Base-by-base conservation (phyloP, 1,140 invertebrate genomes). In the Ceratosolen fusciceps region DNA sequence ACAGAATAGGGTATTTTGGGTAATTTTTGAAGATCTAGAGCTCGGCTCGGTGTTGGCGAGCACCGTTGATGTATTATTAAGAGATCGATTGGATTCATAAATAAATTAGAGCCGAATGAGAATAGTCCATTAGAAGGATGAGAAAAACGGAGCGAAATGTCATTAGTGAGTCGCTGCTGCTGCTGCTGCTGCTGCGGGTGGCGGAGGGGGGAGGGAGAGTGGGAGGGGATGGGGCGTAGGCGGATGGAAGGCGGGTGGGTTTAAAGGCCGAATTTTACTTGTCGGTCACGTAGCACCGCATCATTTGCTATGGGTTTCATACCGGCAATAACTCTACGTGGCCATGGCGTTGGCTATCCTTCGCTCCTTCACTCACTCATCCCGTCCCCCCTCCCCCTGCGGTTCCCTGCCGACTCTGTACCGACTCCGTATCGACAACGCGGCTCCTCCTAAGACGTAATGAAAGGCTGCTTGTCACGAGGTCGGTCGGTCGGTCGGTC, bases 301-400 rank as follows among this genome's bases (percentile, higher is more conserved):
- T 90, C 89, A 90, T 89, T 90, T 90, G 87, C 88, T 87, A 89
- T 90, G 88, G 87, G 87, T 89, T 89, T 89, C 87, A 89, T 90
- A 89, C 86, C 84, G 84, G 87, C 87, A 86, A 90, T 89, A 90
- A 90, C 85, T 89, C 87, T 84, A 74, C 74, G 62, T 84, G 85
- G 83, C 85, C 86, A 86, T 84, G 87, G 83, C 84, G 74, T 71
- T 70, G 65, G 81, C 78, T 62, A 71, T 56, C 39, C 77, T 80
- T 52, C 47, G 2, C 4, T 54, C 31, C 31, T 0, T 52, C 7
- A 29, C 54, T 29, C 1, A 26, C 54, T 21, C 52, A 16, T 73
- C 70, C 74, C 71, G 58, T 21, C 12, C 67, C 52, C 65, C 39
- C 68, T 12, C 39, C 39, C 39, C 39, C 5, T 12, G 5, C 39